Base-by-base conservation (phyloP, 2,888 invertebrate genomes). In the Hydroisotoma schaefferi region DNA sequence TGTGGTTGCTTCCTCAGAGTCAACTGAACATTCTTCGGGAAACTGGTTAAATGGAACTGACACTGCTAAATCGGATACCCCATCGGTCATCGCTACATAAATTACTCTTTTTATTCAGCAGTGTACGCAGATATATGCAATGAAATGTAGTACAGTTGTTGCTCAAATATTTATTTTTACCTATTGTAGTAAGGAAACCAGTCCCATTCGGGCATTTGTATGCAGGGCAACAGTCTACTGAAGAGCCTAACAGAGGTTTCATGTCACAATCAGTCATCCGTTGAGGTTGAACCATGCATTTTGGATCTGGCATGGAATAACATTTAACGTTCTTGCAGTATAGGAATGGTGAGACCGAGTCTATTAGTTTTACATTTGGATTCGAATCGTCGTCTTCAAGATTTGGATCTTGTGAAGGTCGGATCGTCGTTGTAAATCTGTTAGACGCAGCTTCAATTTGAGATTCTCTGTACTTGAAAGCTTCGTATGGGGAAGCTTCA, bases 201-300 rank as follows among this genome's bases (percentile, higher is more conserved):
- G 29, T 43, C 22, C 28, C 2, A 12, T 4, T 2, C 10, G 28
- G 20, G 25, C 57, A 57, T 23, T 28, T 27, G 25, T 51, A 57
- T 4, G 51, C 38, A 3, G 27, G 18, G 18, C 57, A 57, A 29
- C 57, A 57, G n/a, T 29, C 25, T 1, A 29, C 52, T 22, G 43
- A 15, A 4, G 43, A 26, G 0, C 57, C 57, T 1, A 57, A 15
- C 1, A 57, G n/a, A 10, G 8, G n/a, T 12, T 44, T 5, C 25
- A 57, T 20, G 15, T 28, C 40, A 25, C 57, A 57, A 15, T 57
- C 57, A 1, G 43, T 51, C 3, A 57, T 33, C 15, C 33, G 23
- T n/a, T n/a, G 23, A 12, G 18, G 1, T n/a, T 15, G 8, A 27
- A 27, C 49, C 2, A 4, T 22, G 23, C 57, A 57, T 1, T 27